Conservation (phyloP, 2,888 invertebrate genomes). For the Seira musarum region DNA sequence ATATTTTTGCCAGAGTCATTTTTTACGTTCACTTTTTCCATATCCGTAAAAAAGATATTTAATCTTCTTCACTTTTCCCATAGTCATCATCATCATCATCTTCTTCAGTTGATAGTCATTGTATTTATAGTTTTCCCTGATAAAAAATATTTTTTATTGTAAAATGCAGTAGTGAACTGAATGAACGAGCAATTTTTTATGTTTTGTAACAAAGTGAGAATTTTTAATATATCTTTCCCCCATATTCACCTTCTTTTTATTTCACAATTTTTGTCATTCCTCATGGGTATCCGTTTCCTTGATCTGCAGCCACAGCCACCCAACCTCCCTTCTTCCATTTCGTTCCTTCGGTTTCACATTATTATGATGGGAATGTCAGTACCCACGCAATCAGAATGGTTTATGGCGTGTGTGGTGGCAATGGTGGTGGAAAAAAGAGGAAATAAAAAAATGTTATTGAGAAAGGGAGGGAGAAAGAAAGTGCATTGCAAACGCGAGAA, state of each 20-base stretch:
- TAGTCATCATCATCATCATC: too few species aligned
- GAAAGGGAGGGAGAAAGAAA: background rate
- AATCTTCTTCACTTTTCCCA: conserved; percentile 39
- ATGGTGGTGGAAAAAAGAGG: background rate
- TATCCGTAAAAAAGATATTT: conserved; percentile 33
- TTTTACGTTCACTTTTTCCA: conserved; percentile 8
- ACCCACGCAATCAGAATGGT: conserved; percentile 18
- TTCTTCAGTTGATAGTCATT: background rate
- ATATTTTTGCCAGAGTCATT: conserved; percentile 29
- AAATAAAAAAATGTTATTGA: conserved; percentile 13
- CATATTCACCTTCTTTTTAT: conserved; percentile 3
- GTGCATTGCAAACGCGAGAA: conserved; percentile 18
- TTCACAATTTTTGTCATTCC: conserved; percentile 46
- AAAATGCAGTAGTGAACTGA: background rate
- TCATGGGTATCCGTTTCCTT: conserved; percentile 40
- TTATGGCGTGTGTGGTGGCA: conserved; percentile 28
- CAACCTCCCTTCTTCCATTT: conserved; percentile 30
- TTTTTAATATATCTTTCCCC: conserved; percentile 45
- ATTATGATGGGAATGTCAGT: conserved; percentile 40
- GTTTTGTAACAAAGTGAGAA: conserved; percentile 43
- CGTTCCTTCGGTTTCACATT: conserved; percentile 34
- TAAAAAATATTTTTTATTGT: background rate
- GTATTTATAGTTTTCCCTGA: background rate
- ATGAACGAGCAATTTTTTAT: conserved; percentile 21
- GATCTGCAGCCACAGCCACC: background rate